phyloP scores from a whole-genome alignment of 2,113 vertebrate genomes.

The Sterrhoptilus dennistouni region DNA sequence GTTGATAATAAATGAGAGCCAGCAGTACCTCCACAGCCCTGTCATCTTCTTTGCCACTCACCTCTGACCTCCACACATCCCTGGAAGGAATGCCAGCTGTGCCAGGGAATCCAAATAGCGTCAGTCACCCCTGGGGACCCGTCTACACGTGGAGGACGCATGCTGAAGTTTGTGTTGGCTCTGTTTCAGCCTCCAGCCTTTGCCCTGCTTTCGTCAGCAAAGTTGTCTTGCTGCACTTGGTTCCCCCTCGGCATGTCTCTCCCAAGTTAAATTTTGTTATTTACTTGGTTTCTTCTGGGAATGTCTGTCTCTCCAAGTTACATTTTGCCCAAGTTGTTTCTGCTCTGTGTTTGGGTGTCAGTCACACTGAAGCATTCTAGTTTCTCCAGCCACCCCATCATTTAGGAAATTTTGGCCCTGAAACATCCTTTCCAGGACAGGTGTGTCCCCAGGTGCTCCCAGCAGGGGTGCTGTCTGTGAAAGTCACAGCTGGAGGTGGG shows the following conservation, averaged over 20 bases:
- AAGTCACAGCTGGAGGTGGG: background rate
- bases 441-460: background rate
- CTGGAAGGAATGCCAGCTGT: background rate
- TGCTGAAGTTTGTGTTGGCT: background rate
- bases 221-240: background rate
- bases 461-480: background rate
- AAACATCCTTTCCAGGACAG: background rate
- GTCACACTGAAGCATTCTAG: fast-evolving
- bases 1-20: fast-evolving
- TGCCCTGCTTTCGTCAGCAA: background rate
- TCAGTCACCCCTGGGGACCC: background rate
- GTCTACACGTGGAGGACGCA: fast-evolving
- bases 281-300: background rate
- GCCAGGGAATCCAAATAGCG: background rate
- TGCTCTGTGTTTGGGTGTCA: background rate
- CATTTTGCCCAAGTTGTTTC: background rate
- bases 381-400: fast-evolving
- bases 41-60: background rate
- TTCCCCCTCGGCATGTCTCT: background rate
- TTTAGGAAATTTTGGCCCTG: background rate
- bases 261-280: background rate
- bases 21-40: background rate
- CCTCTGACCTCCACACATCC: background rate
- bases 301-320: background rate
- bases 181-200: background rate